These are phyloP conservation scores for Eubasilissa splendida DNA, from an alignment of 2,888 invertebrate genomes.

Conservation along the genomic window DNA sequence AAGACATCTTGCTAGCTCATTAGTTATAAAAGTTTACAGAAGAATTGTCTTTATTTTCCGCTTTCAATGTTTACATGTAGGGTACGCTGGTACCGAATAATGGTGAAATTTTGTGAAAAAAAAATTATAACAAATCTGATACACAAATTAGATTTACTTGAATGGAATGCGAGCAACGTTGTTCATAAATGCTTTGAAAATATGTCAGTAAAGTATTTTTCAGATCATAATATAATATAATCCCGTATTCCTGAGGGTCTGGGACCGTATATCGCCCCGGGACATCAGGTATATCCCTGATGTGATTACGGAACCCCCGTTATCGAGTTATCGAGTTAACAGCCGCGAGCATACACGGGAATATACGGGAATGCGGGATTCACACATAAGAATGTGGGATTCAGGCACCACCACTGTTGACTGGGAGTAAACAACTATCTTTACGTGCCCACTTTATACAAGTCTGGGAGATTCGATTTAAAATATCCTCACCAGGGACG, in stretches of 20 bases:
- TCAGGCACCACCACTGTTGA: constrained; percentile 31
- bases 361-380: constrained; percentile 23
- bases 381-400: constrained; percentile 24
- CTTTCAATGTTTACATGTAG: too few species aligned
- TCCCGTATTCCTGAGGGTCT: constrained; percentile 32
- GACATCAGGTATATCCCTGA: constrained; percentile 41
- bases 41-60: too few species aligned
- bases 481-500: constrained; percentile 11
- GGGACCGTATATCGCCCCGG: constrained; percentile 30
- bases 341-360: constrained; percentile 20
- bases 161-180: too few species aligned
- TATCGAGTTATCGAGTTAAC: constrained; percentile 44
- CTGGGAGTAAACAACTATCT: constrained; percentile 29
- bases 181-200: too few species aligned
- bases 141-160: too few species aligned
- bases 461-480: constrained; percentile 28
- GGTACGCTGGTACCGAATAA: too few species aligned
- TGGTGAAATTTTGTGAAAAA: too few species aligned
- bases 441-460: constrained; percentile 37
- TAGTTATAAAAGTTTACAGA: too few species aligned
- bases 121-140: too few species aligned
- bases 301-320: constrained; percentile 40
- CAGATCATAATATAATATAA: background rate
- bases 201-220: too few species aligned
- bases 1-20: too few species aligned